Conservation (phyloP, 1,140 invertebrate genomes). For the Prorops nasuta region DNA sequence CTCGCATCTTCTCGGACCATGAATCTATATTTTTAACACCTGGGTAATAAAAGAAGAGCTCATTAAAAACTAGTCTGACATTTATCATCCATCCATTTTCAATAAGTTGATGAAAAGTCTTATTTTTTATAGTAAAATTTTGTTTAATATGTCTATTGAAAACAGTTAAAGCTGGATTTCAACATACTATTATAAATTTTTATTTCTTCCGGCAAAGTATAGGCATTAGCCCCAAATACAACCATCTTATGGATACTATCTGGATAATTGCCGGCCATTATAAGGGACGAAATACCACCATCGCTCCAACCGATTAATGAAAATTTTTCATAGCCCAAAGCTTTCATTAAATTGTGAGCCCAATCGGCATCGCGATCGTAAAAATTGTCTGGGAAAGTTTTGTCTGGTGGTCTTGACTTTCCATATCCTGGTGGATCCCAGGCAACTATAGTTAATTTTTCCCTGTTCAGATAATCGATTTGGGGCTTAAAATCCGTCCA, state of each 20-base stretch:
- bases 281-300: conserved; percentile 77
- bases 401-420: conserved; percentile 74
- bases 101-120: background rate
- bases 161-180: conserved; percentile 1
- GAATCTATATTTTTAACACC: conserved; percentile 66
- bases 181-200: conserved; percentile 61
- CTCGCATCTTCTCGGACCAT: conserved; percentile 79
- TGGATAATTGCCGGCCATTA: conserved; percentile 70
- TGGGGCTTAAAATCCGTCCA: conserved; percentile 83
- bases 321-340: conserved; percentile 67
- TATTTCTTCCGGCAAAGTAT: conserved; percentile 68
- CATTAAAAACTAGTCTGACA: background rate
- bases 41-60: conserved; percentile 32
- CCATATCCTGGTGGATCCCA: conserved; percentile 91
- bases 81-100: background rate
- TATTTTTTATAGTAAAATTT: background rate
- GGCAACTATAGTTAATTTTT: conserved; percentile 74
- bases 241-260: conserved; percentile 71
- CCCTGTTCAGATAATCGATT: conserved; percentile 66
- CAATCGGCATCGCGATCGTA: conserved; percentile 72
- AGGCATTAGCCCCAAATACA: conserved; percentile 77
- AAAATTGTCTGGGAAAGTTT: conserved; percentile 70
- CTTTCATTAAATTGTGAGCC: conserved; percentile 72
- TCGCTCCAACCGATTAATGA: conserved; percentile 88
- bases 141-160: background rate